Conservation (phyloP, 2,113 vertebrate species). For the Odobenus rosmarus region DNA sequence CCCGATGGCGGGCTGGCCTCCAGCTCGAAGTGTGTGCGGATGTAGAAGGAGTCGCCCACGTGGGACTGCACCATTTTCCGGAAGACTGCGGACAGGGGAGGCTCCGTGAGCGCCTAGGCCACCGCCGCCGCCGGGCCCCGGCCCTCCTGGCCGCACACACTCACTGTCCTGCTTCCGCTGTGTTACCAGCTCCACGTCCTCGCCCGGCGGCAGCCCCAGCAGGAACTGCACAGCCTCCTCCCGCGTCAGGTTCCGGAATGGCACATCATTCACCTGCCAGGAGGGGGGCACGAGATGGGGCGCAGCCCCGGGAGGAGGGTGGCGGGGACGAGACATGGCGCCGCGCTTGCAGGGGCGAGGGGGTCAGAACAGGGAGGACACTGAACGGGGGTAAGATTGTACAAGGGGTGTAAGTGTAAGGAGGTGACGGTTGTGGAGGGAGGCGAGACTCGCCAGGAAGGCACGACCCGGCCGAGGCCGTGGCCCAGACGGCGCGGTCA, state of each 20-base stretch:
- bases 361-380: neutral
- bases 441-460: no score
- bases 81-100: constrained; percentile 89
- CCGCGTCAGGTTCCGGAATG: constrained; percentile 92
- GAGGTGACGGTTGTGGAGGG: neutral
- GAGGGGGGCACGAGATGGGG: neutral
- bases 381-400: neutral
- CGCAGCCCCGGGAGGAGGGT: rapidly evolving
- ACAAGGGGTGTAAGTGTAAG: neutral
- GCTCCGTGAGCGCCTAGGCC: neutral
- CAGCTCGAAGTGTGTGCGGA: constrained; percentile 96
- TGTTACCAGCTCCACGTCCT: constrained; percentile 87
- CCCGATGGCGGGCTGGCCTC: constrained; percentile 87
- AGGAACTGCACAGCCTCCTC: constrained; percentile 95
- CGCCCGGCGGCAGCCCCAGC: constrained; percentile 86
- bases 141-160: constrained; percentile 57
- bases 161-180: constrained; percentile 96
- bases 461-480: no score
- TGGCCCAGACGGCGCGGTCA: neutral
- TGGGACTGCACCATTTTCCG: constrained; percentile 93
- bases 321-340: rapidly evolving
- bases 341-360: neutral
- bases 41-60: constrained; percentile 94
- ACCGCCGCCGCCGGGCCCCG: neutral
- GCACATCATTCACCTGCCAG: constrained; percentile 90